Evolutionary conservation across 2,797 vertebrate species (phyloP), one percentile per base, ranked within the genome.

Genomic region (Sebastes iracundus): DNA sequence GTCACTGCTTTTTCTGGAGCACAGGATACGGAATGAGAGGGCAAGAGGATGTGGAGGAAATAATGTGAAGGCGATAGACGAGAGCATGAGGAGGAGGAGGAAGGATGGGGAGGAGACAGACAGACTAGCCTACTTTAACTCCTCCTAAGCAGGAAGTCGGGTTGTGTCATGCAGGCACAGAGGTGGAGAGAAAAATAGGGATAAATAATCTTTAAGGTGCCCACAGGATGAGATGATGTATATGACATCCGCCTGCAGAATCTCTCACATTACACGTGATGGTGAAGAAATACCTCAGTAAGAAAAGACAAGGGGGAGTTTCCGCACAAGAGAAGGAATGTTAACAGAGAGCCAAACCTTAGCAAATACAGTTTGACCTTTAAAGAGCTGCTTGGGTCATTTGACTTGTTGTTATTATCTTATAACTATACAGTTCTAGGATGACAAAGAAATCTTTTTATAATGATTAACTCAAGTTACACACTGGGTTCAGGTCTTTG

Each of bases 31-130:
- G 66, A 88, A 62, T 27, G 33, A 82, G 66, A 64, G 60, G 62
- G 74, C 25, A 74, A 70, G 70, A 83, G 90, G 84, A 92, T 88
- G 83, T 87, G 70, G 77, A 80, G 76, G 73, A 84, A 80, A 87
- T 46, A 88, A 84, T 74, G 83, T 2, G 14, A 84, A 80, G 56
- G 69, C 77, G 76, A 83, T 69, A 81, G 64, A 73, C 63, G 23
- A 81, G 62, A 76, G 70, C 22, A 70, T 13, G 62, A 77, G 65
- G 59, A 84, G 61, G 35, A 74, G 60, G 86, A 91, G 90, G 89
- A 90, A 88, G 89, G 86, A 92, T 73, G 83, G 80, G 77, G 80
- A 91, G 87, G 88, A 89, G 88, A 84, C 83, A 55, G 16, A 60
- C 23, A 53, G 59, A 67, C 63, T n/a, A 69, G 68, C 58, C 30